A percentile compares a stretch with the other conserved stretches of the same genome.
Conservation (phyloP, 2,888 invertebrate species). For the Bugulina stolonifera region DNA sequence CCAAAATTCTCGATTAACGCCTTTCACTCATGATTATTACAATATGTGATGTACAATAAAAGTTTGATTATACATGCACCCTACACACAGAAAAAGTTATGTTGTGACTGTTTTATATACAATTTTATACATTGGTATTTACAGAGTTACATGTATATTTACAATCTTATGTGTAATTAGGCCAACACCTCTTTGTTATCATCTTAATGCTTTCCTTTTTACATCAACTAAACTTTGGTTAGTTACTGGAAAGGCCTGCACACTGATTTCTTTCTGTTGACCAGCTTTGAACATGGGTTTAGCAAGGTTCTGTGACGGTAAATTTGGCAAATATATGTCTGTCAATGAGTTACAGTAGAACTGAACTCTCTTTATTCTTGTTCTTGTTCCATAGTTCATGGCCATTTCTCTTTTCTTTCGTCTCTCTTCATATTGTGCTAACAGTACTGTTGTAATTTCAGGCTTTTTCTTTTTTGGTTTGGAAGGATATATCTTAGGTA, state of each 20-base stretch:
- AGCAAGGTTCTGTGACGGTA: not conserved
- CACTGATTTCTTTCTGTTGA: not conserved
- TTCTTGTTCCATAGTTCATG: conserved; percentile 1
- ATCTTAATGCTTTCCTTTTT: no score
- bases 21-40: no score
- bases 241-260: not conserved
- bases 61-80: no score
- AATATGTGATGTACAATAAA: no score
- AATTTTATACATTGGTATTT: no score
- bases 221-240: no score
- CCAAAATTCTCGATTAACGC: no score
- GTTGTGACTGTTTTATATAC: no score
- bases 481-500: conserved; percentile 5
- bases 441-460: not conserved
- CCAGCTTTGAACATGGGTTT: not conserved
- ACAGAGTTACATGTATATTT: no score
- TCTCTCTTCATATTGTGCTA: not conserved
- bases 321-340: not conserved
- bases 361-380: conserved; percentile 2
- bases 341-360: not conserved
- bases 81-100: no score
- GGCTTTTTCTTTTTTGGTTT: conserved; percentile 1
- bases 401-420: not conserved
- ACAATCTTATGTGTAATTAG: no score
- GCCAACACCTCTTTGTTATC: no score